Evolutionary conservation across 2,888 invertebrate species (phyloP).

Genomic region (Drosophila kambysellisi): DNA sequence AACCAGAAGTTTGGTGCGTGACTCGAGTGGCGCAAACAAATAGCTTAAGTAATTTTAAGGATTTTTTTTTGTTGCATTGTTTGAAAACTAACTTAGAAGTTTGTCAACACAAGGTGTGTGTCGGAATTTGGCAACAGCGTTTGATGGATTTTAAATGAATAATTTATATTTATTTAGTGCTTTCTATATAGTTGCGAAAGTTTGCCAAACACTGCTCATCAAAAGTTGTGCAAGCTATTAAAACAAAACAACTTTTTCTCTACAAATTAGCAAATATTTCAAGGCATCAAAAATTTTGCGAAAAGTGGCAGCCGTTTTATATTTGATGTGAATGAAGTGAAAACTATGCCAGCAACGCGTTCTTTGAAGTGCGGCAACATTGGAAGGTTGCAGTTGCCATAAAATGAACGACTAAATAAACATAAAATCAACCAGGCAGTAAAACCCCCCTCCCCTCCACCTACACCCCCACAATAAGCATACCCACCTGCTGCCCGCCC

Average conservation of each 20-base stretch:
- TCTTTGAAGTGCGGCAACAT: slow-evolving; percentile 30
- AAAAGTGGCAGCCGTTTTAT: neutral
- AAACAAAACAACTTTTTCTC: neutral
- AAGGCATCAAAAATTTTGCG: neutral
- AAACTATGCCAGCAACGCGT: neutral
- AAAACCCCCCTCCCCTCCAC: neutral
- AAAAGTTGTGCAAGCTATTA: neutral
- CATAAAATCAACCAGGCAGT: slow-evolving; percentile 47
- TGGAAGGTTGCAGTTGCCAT: slow-evolving; percentile 1
- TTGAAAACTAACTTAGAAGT: neutral
- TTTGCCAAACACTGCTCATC: neutral
- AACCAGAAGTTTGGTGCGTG: slow-evolving; percentile 5
- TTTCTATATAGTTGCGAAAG: neutral
- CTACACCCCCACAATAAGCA: neutral
- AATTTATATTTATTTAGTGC: neutral
- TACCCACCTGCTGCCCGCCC: slow-evolving; percentile 10
- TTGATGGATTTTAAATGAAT: neutral
- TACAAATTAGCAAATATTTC: neutral
- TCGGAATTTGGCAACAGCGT: neutral
- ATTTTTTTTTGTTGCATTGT: neutral
- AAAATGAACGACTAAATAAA: slow-evolving; percentile 36
- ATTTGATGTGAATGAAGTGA: neutral
- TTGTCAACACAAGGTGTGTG: neutral
- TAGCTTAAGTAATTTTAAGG: no score
- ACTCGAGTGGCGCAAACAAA: neutral